Base-by-base conservation (phyloP, 1,140 invertebrate genomes). In the Megalopta genalis region DNA sequence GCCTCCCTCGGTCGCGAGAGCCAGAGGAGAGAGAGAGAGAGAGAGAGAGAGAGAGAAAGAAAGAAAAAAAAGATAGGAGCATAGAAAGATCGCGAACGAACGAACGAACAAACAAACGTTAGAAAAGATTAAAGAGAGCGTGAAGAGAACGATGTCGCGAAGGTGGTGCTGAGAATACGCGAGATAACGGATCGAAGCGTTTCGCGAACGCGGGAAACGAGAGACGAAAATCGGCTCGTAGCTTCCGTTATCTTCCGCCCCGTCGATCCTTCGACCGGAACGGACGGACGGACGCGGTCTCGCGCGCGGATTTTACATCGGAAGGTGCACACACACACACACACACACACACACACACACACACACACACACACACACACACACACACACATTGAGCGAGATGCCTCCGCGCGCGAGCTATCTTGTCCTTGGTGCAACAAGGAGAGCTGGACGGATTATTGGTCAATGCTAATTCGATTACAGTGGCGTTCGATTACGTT, bases 121-220 rank as follows among this genome's bases (percentile, higher is more conserved):
- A n/a, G 9, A 32, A 16, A 52, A 27, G 27, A 37, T 57, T 32
- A 32, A 46, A 62, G n/a, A 66, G 64, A 16, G 9, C 37, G n/a
- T 21, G 60, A 21, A 18, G 14, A 16, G 25, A 85, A 39, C 54
- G 77, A 66, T 49, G 71, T 86, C 60, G 84, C 87, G 85, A 90
- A 90, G 84, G 87, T 91, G 87, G 88, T 91, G 87, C 86, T 90
- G 49, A 85, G 77, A 46, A 46, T 12, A 46, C 42, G 10, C 42
- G 2, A 14, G 42, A 83, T 69, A 71, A 16, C 16, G 7, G 21
- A 42, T 42, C 8, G 42, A 46, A 59, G 27, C 23, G 42, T 46
- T 65, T 66, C 14, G 37, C 37, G 66, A 52, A 42, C 25, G 23
- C 65, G 42, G 12, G 42, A 5, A 54, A 52, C 49, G 62, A 23